These are phyloP conservation scores for Rhamphomyia laevipes DNA, from an alignment of 2,888 invertebrate genomes.

Conservation along the genomic window DNA sequence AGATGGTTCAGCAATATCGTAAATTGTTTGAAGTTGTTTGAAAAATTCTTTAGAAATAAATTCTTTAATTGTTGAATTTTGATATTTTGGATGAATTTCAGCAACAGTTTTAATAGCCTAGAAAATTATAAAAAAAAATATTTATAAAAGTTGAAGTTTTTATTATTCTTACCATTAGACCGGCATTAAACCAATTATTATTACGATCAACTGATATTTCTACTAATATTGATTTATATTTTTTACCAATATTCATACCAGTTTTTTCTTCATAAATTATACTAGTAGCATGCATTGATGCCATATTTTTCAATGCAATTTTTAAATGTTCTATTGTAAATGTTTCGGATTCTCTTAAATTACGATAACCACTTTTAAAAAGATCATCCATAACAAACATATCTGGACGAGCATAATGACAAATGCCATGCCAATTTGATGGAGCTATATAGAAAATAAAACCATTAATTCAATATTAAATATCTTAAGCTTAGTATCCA, in stretches of 20 bases:
- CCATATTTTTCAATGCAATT: constrained; percentile 24
- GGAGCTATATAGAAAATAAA: constrained; percentile 3
- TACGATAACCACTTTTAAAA: constrained; percentile 1
- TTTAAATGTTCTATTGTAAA: constrained; percentile 17
- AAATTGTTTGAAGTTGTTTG: constrained; percentile 20
- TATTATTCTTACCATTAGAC: constrained; percentile 4
- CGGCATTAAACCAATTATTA: constrained; percentile 6
- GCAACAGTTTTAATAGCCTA: constrained; percentile 26
- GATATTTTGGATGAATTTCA: constrained; percentile 21
- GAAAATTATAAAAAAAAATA: too few relatives aligned
- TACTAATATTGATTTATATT: constrained; percentile 1
- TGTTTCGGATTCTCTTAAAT: neutral
- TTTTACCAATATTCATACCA: constrained; percentile 8
- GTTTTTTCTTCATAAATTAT: constrained; percentile 25
- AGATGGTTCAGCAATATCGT: constrained; percentile 23
- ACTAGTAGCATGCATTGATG: constrained; percentile 31
- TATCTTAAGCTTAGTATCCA: too few relatives aligned
- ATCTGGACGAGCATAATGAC: constrained; percentile 6
- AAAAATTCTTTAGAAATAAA: constrained; percentile 20
- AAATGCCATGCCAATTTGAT: constrained; percentile 8
- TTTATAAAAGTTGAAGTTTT: neutral
- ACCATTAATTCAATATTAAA: neutral
- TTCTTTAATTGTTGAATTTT: too few relatives aligned
- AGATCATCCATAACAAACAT: constrained; percentile 10
- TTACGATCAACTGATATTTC: neutral